phyloP scores from a whole-genome alignment of 2,797 vertebrate genomes.

The Neomorphus geoffroyi region DNA sequence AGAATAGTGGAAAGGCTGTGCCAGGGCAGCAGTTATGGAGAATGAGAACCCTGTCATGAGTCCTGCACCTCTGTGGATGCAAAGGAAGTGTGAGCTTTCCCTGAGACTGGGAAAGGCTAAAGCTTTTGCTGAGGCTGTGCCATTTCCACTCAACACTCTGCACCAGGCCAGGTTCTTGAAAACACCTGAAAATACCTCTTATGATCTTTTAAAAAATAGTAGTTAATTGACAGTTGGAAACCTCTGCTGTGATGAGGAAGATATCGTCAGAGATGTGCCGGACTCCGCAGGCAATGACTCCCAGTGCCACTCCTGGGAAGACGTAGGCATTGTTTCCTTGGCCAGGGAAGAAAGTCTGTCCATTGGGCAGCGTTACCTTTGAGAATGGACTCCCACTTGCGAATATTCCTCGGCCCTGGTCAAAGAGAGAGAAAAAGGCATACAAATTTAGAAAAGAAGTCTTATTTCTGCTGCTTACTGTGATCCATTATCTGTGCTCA shows the following conservation, averaged over 20 bases:
- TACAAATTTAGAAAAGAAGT: not conserved
- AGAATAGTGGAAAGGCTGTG: not conserved
- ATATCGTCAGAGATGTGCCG: slow-evolving; percentile 94
- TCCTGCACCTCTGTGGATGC: not conserved
- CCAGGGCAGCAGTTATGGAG: not conserved
- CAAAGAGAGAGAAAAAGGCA: not conserved
- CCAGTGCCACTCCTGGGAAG: slow-evolving; percentile 94
- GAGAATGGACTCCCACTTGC: slow-evolving; percentile 95
- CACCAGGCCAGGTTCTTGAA: not conserved
- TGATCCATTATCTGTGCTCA: not conserved
- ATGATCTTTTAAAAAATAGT: not conserved
- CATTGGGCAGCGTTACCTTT: slow-evolving; percentile 88
- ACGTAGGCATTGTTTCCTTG: slow-evolving; percentile 98
- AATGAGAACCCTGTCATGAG: not conserved
- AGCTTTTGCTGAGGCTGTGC: not conserved
- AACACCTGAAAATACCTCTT: not conserved
- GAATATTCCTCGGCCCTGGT: slow-evolving; percentile 92
- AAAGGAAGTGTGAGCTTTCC: not conserved
- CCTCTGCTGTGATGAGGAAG: slow-evolving; percentile 96
- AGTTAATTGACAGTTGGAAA: slow-evolving; percentile 44
- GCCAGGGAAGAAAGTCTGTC: slow-evolving; percentile 92
- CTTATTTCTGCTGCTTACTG: not conserved
- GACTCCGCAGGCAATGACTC: slow-evolving; percentile 88
- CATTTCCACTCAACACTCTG: not conserved
- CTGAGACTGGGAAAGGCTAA: not conserved